phyloP scores from a whole-genome alignment of 1,140 invertebrate genomes.

The Chironomus striatipennis region DNA sequence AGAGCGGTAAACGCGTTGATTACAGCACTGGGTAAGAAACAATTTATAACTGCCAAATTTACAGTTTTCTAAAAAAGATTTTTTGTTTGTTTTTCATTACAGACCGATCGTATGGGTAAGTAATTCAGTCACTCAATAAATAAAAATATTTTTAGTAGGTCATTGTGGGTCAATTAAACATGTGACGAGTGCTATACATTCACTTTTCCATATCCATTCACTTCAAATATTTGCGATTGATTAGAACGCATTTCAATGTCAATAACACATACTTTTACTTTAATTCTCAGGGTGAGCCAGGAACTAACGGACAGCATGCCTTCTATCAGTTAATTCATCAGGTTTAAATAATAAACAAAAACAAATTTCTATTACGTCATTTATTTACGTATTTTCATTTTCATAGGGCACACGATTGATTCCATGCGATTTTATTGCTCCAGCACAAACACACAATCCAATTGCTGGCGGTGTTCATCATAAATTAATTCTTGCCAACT shows the following conservation, averaged over 20 bases:
- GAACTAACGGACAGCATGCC: conserved; percentile 98
- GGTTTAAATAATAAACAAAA: conserved; percentile 46
- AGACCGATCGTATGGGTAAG: conserved; percentile 69
- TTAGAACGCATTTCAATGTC: not conserved
- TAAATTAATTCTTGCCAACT: conserved; percentile 92
- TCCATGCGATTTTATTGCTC: conserved; percentile 95
- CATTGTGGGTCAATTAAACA: not conserved
- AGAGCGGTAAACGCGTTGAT: conserved; percentile 61
- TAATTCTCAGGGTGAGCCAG: conserved; percentile 77
- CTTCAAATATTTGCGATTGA: not conserved
- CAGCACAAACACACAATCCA: conserved; percentile 88
- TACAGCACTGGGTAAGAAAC: conserved; percentile 67
- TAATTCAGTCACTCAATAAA: not conserved
- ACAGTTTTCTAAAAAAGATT: not conserved
- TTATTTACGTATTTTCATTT: conserved; percentile 16
- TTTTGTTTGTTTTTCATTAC: not conserved
- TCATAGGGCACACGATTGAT: conserved; percentile 59
- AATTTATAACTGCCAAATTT: not conserved
- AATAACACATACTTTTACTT: conserved; percentile 45
- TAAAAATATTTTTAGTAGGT: not conserved
- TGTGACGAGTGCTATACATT: not conserved
- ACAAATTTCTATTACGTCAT: not conserved
- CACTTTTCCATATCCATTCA: not conserved
- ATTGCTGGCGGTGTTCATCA: conserved; percentile 67
- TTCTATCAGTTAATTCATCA: conserved; percentile 97